Evolutionary conservation across 2,797 vertebrate species (phyloP).

Genomic region (Sebastes paucispinis): DNA sequence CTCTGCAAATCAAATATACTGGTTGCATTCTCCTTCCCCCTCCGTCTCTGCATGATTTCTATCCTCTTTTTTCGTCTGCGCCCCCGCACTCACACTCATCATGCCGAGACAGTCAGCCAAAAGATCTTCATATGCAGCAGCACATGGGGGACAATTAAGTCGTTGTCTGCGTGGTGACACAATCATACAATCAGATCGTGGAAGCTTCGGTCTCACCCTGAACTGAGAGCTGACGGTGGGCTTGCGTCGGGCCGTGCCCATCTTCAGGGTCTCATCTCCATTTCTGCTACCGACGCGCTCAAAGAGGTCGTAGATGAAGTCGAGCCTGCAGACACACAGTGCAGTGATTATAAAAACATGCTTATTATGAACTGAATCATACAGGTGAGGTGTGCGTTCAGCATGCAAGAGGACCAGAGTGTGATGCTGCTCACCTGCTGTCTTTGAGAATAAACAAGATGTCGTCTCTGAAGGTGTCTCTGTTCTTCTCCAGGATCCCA

Average conservation of each 20-base stretch:
- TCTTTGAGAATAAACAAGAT: slow-evolving; percentile 92
- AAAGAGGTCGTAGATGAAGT: slow-evolving; percentile 95
- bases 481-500: slow-evolving; percentile 93
- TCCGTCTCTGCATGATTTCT: slow-evolving; percentile 22
- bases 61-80: background rate
- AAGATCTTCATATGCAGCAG: slow-evolving; percentile 20
- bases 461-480: slow-evolving; percentile 94
- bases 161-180: slow-evolving; percentile 26
- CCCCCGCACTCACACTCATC: slow-evolving; percentile 30
- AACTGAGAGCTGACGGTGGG: slow-evolving; percentile 93
- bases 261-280: slow-evolving; percentile 90
- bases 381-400: background rate
- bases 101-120: slow-evolving; percentile 5
- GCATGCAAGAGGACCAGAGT: background rate
- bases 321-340: slow-evolving; percentile 79
- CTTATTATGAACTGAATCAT: background rate
- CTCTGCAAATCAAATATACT: slow-evolving; percentile 47
- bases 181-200: slow-evolving; percentile 1
- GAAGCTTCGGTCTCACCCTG: slow-evolving; percentile 69
- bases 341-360: background rate
- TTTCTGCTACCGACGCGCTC: slow-evolving; percentile 90
- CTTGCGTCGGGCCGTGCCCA: slow-evolving; percentile 92
- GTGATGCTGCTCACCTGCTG: slow-evolving; percentile 82
- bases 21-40: slow-evolving; percentile 32
- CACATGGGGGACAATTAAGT: slow-evolving; percentile 39